phyloP scores from a whole-genome alignment of 35 echinoderm and acorn worm species.

The Eucidaris tribuloides region DNA sequence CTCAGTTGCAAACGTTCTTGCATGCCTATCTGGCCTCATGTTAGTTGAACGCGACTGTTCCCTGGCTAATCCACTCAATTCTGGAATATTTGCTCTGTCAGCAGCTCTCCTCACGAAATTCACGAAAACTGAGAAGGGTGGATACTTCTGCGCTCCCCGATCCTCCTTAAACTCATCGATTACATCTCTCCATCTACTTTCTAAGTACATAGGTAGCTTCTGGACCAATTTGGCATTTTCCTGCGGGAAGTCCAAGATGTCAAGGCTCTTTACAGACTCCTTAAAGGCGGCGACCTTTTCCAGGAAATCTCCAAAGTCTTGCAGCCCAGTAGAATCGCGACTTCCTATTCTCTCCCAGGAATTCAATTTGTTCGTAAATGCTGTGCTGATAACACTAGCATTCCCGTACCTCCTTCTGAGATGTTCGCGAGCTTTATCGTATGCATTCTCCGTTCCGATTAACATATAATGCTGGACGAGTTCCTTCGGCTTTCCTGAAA shows the following conservation, averaged over 20 bases:
- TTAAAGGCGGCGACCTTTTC: background rate
- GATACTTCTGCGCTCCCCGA: background rate
- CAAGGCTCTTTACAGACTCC: background rate
- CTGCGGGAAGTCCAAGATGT: background rate
- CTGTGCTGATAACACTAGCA: background rate
- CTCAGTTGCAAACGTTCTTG: background rate
- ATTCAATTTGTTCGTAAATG: background rate
- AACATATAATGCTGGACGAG: slow-evolving; percentile 19
- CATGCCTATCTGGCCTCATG: background rate
- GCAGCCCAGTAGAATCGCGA: background rate
- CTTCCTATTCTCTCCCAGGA: background rate
- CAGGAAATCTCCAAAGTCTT: slow-evolving; percentile 24
- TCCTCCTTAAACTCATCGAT: background rate
- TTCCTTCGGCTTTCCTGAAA: background rate
- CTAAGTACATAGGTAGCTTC: slow-evolving; percentile 15
- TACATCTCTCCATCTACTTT: slow-evolving; percentile 11
- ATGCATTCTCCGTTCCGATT: slow-evolving; percentile 9
- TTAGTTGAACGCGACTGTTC: background rate
- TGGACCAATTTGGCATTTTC: slow-evolving; percentile 30
- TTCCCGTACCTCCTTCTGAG: slow-evolving; percentile 17
- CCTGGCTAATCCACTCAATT: background rate
- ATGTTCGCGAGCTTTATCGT: background rate
- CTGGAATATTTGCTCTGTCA: slow-evolving; percentile 30
- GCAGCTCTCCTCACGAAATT: background rate
- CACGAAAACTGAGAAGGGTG: slow-evolving; percentile 18